Conservation (phyloP, 1,140 invertebrate genomes). For the Zelostemma sp. region DNA sequence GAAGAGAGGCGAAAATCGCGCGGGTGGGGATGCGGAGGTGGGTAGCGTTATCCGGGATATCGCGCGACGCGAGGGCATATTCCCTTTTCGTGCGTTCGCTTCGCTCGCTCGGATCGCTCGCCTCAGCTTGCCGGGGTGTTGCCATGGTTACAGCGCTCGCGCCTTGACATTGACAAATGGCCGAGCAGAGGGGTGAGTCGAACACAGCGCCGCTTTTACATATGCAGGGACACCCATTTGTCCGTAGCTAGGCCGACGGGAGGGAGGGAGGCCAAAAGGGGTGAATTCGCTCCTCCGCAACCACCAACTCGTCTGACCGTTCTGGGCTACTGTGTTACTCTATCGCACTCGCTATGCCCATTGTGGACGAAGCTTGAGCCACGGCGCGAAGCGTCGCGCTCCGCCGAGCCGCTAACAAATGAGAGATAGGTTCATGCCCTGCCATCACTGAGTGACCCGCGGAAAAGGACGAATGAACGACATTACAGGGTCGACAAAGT, state of each 20-base stretch:
- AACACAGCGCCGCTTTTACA: constrained; percentile 70
- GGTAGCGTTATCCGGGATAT: constrained; percentile 56
- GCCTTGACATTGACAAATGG: constrained; percentile 72
- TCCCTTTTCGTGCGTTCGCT: constrained; percentile 51
- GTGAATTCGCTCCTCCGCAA: constrained; percentile 40
- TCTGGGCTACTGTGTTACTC: constrained; percentile 52
- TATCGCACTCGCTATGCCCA: constrained; percentile 37
- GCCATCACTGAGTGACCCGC: constrained; percentile 1
- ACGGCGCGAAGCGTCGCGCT: constrained; percentile 44
- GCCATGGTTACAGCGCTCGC: constrained; percentile 69
- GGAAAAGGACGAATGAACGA: constrained; percentile 8
- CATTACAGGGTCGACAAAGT: constrained; percentile 1
- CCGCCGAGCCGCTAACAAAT: constrained; percentile 55
- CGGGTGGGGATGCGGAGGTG: constrained; percentile 30
- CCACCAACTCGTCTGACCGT: constrained; percentile 30
- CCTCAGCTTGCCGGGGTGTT: constrained; percentile 60
- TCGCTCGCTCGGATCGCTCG: constrained; percentile 50
- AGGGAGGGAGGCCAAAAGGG: constrained; percentile 34
- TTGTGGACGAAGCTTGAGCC: constrained; percentile 15
- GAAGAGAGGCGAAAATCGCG: constrained; percentile 14
- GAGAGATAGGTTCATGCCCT: constrained; percentile 37
- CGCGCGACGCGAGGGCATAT: constrained; percentile 54
- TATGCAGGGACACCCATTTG: constrained; percentile 72
- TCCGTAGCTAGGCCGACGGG: constrained; percentile 54
- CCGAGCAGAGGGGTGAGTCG: constrained; percentile 68